phyloP scores from a whole-genome alignment of 1,140 invertebrate genomes.

The Cydia strobilella region DNA sequence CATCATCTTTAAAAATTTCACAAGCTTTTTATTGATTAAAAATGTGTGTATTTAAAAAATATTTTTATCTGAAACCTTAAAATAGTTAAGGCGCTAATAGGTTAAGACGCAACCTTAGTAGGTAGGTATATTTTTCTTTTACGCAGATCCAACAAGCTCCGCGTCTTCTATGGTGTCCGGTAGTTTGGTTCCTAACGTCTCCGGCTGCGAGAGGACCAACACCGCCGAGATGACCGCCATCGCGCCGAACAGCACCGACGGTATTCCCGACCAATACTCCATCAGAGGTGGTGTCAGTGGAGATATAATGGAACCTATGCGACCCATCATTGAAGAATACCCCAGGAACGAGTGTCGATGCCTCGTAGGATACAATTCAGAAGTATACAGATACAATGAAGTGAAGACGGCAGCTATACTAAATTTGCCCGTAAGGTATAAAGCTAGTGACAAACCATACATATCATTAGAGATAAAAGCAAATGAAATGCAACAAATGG shows the following conservation, averaged over 20 bases:
- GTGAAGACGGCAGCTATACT: constrained; percentile 80
- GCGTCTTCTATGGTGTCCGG: constrained; percentile 87
- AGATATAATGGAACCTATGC: constrained; percentile 86
- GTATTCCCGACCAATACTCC: constrained; percentile 77
- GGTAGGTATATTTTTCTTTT: neutral
- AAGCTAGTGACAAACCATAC: constrained; percentile 54
- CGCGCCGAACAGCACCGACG: constrained; percentile 84
- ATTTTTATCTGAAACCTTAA: too few species aligned
- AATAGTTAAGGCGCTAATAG: too few species aligned
- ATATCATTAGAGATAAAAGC: constrained; percentile 58
- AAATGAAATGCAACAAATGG: constrained; percentile 61
- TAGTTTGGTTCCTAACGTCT: constrained; percentile 84
- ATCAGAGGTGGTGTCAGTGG: constrained; percentile 83
- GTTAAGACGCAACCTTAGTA: too few species aligned
- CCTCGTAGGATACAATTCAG: constrained; percentile 87
- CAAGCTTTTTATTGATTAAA: too few species aligned
- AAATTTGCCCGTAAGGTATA: constrained; percentile 67
- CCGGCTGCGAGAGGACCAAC: constrained; percentile 84
- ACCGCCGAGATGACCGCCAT: constrained; percentile 82
- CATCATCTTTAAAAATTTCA: too few species aligned
- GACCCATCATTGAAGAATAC: constrained; percentile 87
- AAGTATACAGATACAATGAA: constrained; percentile 85
- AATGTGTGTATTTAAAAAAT: too few species aligned
- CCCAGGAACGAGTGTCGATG: constrained; percentile 84
- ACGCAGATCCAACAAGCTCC: constrained; percentile 78